Evolutionary conservation across 2,797 vertebrate genomes (phyloP).

Genomic region (Jordanella pulchra): DNA sequence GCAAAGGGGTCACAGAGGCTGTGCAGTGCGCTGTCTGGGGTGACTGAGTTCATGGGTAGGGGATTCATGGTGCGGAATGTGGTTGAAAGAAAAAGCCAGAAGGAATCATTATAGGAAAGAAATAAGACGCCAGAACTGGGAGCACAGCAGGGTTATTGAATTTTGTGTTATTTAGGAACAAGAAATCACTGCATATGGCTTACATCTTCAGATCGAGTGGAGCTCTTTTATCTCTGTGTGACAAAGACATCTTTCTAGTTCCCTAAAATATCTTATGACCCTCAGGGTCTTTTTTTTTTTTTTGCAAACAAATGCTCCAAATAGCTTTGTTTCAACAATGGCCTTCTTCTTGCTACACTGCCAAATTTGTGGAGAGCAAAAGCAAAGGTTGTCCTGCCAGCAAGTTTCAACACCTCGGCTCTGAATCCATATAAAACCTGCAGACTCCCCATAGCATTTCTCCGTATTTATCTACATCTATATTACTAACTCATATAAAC

Average conservation of each 20-base stretch:
- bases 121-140: slow-evolving; percentile 56
- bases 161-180: slow-evolving; percentile 45
- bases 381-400: background rate
- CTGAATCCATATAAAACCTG: background rate
- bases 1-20: slow-evolving; percentile 49
- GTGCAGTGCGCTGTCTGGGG: slow-evolving; percentile 68
- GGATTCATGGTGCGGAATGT: slow-evolving; percentile 66
- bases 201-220: slow-evolving; percentile 29
- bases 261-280: background rate
- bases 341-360: background rate
- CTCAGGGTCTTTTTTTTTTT: background rate
- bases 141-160: slow-evolving; percentile 39
- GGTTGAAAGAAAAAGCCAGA: slow-evolving; percentile 71
- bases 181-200: slow-evolving; percentile 41
- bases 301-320: background rate
- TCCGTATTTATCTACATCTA: background rate
- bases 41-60: slow-evolving; percentile 75
- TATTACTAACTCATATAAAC: no score
- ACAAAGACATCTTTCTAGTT: background rate
- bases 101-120: slow-evolving; percentile 71
- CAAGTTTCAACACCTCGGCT: background rate
- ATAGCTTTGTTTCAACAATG: background rate
- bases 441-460: background rate
- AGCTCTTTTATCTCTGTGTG: slow-evolving; percentile 35
- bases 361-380: background rate